Evolutionary conservation across 2,888 invertebrate genomes (phyloP).

Genomic region (Leistus spinibarbis): DNA sequence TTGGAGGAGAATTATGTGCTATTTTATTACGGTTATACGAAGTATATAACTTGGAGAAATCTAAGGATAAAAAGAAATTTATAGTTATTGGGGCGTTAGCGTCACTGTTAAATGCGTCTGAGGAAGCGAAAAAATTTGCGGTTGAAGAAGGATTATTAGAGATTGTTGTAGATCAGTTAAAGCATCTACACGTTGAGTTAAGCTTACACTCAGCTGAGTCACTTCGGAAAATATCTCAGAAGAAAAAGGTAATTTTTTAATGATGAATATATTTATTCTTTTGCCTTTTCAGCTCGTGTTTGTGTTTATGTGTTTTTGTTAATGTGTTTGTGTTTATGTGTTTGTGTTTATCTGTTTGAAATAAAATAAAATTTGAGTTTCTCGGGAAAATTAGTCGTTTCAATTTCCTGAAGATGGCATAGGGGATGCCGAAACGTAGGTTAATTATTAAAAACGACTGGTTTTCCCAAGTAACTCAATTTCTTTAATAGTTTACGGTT

Average conservation of each 20-base stretch:
- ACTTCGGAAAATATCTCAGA: conserved; percentile 55
- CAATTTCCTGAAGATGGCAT: too few species aligned
- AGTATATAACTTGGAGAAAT: conserved; percentile 53
- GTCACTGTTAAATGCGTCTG: conserved; percentile 58
- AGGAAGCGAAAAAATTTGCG: conserved; percentile 58
- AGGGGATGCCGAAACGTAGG: too few species aligned
- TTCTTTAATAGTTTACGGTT: too few species aligned
- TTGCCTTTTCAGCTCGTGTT: too few species aligned
- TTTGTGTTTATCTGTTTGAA: too few species aligned
- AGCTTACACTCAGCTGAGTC: conserved; percentile 59
- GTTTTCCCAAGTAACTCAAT: too few species aligned
- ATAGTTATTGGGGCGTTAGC: conserved; percentile 56
- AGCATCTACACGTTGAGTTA: conserved; percentile 57
- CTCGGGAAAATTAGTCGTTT: too few species aligned
- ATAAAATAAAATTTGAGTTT: too few species aligned
- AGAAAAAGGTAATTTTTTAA: conserved; percentile 51
- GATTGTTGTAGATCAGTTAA: conserved; percentile 55
- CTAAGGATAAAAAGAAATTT: conserved; percentile 53
- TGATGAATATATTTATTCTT: not conserved
- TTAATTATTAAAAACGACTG: too few species aligned
- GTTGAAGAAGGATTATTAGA: conserved; percentile 54
- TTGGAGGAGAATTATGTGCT: conserved; percentile 59
- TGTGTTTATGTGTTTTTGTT: conserved; percentile 20
- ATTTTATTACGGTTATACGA: conserved; percentile 58
- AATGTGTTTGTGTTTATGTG: too few species aligned